A percentile compares a stretch with the other conserved stretches of the same genome.
Conservation (phyloP, 2,113 vertebrate genomes). For the Pelvicachromis taeniatus region DNA sequence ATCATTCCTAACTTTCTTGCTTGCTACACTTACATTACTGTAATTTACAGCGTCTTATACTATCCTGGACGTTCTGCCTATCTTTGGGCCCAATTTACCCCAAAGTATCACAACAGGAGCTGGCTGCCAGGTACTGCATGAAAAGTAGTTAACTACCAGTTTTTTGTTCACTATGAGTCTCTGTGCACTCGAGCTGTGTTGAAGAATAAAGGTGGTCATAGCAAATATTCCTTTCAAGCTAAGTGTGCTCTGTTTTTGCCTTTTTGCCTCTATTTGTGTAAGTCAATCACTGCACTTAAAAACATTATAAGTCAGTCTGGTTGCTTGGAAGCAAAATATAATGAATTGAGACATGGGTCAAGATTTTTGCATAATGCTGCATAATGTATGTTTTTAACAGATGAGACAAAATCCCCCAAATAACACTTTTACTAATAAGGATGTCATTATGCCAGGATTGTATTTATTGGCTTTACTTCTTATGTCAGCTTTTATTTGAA, state of each 20-base stretch:
- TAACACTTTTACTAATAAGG: not conserved
- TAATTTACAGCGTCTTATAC: not conserved
- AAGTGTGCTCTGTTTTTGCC: not conserved
- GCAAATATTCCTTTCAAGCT: not conserved
- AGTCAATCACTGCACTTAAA: not conserved
- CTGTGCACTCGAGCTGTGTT: not conserved
- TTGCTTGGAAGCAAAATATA: not conserved
- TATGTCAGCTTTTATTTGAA: not conserved
- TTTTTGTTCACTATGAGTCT: conserved; percentile 1
- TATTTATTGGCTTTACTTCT: not conserved
- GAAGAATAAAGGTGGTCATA: not conserved
- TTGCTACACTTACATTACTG: not conserved
- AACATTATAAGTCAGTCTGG: not conserved
- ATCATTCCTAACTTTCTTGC: not conserved
- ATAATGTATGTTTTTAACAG: not conserved
- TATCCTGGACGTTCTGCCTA: not conserved
- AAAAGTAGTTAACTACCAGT: not conserved
- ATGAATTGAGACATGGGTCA: not conserved
- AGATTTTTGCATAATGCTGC: not conserved
- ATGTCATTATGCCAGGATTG: not conserved
- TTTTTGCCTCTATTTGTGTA: not conserved
- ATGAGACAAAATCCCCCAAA: not conserved
- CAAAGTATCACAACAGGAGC: not conserved
- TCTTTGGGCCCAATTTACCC: conserved; percentile 1
- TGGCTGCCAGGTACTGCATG: not conserved